phyloP scores from a whole-genome alignment of 1,140 invertebrate genomes.

The Drosophila baimaii region DNA sequence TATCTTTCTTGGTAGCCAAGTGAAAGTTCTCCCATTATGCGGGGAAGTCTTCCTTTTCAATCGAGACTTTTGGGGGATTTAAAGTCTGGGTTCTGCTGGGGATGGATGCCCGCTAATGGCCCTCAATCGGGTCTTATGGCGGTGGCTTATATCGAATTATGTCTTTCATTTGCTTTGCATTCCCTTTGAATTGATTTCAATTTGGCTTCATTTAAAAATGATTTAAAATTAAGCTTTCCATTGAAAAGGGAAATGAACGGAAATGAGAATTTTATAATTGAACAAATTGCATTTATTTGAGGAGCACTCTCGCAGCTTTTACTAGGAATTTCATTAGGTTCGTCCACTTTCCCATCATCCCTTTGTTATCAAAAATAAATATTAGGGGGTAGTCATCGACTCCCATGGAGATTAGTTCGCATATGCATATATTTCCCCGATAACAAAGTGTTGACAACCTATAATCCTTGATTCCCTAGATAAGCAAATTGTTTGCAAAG shows the following conservation, averaged over 20 bases:
- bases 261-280: slow-evolving; percentile 16
- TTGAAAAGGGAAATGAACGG: not conserved
- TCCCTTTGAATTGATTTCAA: slow-evolving; percentile 42
- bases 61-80: slow-evolving; percentile 10
- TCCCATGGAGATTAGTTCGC: slow-evolving; percentile 7
- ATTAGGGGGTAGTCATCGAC: slow-evolving; percentile 16
- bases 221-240: slow-evolving; percentile 19
- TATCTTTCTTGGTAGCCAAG: slow-evolving; percentile 13
- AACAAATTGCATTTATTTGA: slow-evolving; percentile 10
- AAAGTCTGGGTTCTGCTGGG: not conserved
- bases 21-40: slow-evolving; percentile 10
- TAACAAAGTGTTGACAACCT: slow-evolving; percentile 26
- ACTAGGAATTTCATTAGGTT: not conserved
- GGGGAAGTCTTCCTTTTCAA: slow-evolving; percentile 33
- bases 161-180: slow-evolving; percentile 14
- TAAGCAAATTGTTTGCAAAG: slow-evolving; percentile 43
- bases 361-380: slow-evolving; percentile 8
- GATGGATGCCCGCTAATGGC: slow-evolving; percentile 36
- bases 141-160: slow-evolving; percentile 49
- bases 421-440: slow-evolving; percentile 4
- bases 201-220: slow-evolving; percentile 37
- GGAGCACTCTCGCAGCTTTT: not conserved
- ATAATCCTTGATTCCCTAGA: slow-evolving; percentile 31
- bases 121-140: slow-evolving; percentile 48
- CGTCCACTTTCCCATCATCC: not conserved